Base-by-base conservation (phyloP, 2,797 vertebrate species). In the Gila robusta region DNA sequence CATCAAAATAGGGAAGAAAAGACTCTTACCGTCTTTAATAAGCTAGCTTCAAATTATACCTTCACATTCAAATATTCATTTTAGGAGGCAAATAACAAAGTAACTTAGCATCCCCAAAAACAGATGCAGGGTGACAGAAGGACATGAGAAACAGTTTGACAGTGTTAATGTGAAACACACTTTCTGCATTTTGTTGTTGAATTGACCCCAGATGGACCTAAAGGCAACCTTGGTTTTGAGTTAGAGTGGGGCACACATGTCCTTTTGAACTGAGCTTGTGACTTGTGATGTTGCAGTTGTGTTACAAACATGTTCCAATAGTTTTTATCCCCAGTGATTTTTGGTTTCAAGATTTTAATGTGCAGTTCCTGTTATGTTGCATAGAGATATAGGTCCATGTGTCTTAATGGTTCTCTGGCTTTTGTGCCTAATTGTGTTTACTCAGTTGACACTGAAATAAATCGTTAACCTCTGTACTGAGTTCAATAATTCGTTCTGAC, bases 151-250 rank as follows among this genome's bases (percentile, higher is more conserved):
- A 83, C 56, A 77, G 66, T 47, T 77, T 69, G 44, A 70, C 74
- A 44, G 74, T 84, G 66, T 84, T 84, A 78, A 84, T 84, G 8
- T 39, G 49, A 84, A 84, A 32, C 83, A 84, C 83, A 44, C 74
- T 84, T 70, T 39, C 64, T 56, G 62, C 73, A 78, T 84, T 64
- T 84, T 79, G 26, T n/a, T 64, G 81, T 79, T 79, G 64, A 70
- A 84, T 84, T 78, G 64, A 84, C 73, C 74, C 66, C 83, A 84
- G 47, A 84, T 77, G 73, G 73, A 84, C 72, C 73, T 67, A 28
- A 64, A 78, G 73, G 83, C 83, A 78, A 70, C 74, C 47, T 67
- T 67, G 32, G 62, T 77, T 83, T 54, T 7, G 49, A 70, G 82
- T 54, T 23, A 66, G 35, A 67, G 16, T 79, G 49, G 64, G 74